Evolutionary conservation across 2,113 vertebrate species (phyloP).

Genomic region (Brachypodius melanocephalos): DNA sequence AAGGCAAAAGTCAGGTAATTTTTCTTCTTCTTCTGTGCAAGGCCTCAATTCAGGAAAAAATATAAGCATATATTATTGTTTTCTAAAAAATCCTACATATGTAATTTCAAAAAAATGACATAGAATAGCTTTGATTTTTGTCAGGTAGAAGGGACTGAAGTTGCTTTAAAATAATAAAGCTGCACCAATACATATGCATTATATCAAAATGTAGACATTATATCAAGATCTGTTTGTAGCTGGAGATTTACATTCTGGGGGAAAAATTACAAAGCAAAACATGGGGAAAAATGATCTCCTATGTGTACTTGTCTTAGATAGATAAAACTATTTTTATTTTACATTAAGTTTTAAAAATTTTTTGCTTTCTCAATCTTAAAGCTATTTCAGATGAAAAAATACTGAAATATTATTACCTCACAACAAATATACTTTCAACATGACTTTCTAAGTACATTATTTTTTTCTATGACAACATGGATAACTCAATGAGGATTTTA

Average conservation of each 20-base stretch:
- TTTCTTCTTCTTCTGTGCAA: not conserved
- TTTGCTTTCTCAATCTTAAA: not conserved
- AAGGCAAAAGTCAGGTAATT: not conserved
- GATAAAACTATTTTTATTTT: not conserved
- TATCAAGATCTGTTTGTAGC: not conserved
- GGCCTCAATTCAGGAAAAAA: not conserved
- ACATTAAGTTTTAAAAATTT: not conserved
- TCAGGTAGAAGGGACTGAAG: not conserved
- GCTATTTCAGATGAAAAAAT: not conserved
- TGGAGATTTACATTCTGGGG: not conserved
- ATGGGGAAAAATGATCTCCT: not conserved
- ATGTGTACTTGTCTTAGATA: not conserved
- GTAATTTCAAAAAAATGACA: not conserved
- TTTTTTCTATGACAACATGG: not conserved
- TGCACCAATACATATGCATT: not conserved
- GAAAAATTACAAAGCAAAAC: not conserved
- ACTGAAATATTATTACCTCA: not conserved
- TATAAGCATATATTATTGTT: not conserved
- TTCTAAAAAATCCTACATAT: not conserved
- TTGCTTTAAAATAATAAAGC: not conserved
- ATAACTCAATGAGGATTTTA: not conserved
- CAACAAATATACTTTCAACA: not conserved
- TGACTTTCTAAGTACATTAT: not conserved
- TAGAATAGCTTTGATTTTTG: not conserved
- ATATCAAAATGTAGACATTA: not conserved